Evolutionary conservation across 2,888 invertebrate species (phyloP).

Genomic region (Meiosimyza platycephala): DNA sequence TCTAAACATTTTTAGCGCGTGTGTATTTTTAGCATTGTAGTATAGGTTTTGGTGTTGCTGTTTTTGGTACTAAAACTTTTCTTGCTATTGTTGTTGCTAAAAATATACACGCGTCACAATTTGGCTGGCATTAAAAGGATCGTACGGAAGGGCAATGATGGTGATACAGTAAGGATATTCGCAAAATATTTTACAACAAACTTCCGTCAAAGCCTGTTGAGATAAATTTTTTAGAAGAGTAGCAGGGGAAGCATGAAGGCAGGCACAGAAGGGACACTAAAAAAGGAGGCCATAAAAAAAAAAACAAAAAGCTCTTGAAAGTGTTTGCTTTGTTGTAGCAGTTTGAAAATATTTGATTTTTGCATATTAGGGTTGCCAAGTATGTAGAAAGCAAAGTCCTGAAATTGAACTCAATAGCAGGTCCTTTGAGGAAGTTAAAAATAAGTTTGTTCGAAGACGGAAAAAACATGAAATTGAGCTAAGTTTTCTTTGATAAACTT

Average conservation of each 20-base stretch:
- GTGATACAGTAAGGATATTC: background rate
- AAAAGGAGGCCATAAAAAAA: too few species aligned
- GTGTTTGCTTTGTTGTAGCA: background rate
- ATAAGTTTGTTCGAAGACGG: too few species aligned
- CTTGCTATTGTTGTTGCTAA: conserved; percentile 39
- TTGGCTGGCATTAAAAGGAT: conserved; percentile 28
- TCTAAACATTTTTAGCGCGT: conserved; percentile 33
- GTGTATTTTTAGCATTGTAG: conserved; percentile 49
- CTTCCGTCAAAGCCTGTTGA: conserved; percentile 19
- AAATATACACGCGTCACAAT: conserved; percentile 49
- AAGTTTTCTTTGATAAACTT: too few species aligned
- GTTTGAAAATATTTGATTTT: too few species aligned
- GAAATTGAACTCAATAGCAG: too few species aligned
- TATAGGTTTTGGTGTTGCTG: background rate
- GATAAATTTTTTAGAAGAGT: conserved; percentile 1
- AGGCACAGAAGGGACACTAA: too few species aligned
- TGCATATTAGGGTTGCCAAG: too few species aligned
- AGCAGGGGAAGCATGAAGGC: too few species aligned
- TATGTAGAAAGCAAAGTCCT: too few species aligned
- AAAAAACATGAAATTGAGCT: too few species aligned
- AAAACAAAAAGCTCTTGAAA: too few species aligned
- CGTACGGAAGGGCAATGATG: background rate
- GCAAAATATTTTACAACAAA: conserved; percentile 30
- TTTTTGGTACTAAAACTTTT: background rate
- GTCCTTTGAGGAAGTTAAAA: too few species aligned